These are phyloP conservation scores for Cantharis lateralis DNA, from an alignment of 2,888 invertebrate genomes.

Conservation along the genomic window DNA sequence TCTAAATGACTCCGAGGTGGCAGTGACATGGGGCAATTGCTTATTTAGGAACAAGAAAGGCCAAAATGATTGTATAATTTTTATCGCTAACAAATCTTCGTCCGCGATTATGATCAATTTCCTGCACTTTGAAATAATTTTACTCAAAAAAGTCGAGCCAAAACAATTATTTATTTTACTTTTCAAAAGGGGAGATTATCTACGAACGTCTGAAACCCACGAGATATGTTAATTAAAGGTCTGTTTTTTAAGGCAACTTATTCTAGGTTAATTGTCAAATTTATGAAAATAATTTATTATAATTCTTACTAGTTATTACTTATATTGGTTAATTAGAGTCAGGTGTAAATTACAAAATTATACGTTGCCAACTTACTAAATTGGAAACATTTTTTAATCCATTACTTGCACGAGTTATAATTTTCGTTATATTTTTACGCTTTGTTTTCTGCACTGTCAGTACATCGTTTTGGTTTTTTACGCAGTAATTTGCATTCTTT, in stretches of 20 bases:
- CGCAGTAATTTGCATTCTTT: not conserved
- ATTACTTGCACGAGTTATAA: not conserved
- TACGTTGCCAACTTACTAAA: not conserved
- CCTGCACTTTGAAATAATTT: not conserved
- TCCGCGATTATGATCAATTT: not conserved
- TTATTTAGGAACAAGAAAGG: constrained; percentile 41
- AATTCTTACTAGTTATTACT: not conserved
- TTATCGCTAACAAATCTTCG: not conserved
- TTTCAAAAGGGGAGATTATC: not conserved
- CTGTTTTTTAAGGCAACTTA: not conserved
- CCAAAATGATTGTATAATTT: not conserved
- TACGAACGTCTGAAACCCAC: not conserved
- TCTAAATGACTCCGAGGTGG: constrained; percentile 47
- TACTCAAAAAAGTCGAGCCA: not conserved
- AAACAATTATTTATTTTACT: not conserved
- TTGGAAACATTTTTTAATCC: not conserved
- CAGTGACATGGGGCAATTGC: constrained; percentile 41
- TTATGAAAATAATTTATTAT: not conserved
- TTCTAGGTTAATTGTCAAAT: not conserved
- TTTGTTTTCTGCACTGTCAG: not conserved
- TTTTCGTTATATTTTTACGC: not conserved
- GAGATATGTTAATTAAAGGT: not conserved
- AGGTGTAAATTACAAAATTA: not conserved
- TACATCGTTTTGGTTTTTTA: not conserved
- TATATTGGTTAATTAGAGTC: not conserved